Conservation (phyloP, 2,797 vertebrate species). For the Scarus forsteni region DNA sequence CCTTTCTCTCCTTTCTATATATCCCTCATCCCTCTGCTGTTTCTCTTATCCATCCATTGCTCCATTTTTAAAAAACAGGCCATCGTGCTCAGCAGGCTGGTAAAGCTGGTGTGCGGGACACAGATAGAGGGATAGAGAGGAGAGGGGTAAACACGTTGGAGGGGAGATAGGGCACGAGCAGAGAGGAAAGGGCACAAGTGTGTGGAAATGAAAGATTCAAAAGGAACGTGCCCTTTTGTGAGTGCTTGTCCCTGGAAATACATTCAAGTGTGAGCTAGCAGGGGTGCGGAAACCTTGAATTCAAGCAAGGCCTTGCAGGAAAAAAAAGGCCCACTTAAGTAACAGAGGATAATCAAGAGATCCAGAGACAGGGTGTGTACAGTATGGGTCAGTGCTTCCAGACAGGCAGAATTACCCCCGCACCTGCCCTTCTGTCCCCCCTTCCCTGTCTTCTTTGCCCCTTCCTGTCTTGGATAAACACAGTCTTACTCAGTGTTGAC, state of each 20-base stretch:
- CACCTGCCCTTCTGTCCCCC: constrained; percentile 68
- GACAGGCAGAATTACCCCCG: constrained; percentile 61
- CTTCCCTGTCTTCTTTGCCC: background rate
- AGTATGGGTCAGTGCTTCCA: constrained; percentile 59
- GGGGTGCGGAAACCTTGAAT: constrained; percentile 36
- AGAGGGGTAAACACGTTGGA: constrained; percentile 48
- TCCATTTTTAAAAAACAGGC: constrained; percentile 46
- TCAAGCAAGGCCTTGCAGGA: constrained; percentile 16
- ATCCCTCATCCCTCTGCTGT: constrained; percentile 63
- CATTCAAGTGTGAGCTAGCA: constrained; percentile 35
- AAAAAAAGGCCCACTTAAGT: constrained; percentile 10
- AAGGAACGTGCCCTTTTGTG: constrained; percentile 21
- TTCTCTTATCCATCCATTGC: constrained; percentile 69
- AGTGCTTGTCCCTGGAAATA: constrained; percentile 33
- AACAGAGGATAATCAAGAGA: constrained; percentile 37
- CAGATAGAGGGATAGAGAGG: constrained; percentile 74
- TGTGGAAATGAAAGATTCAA: constrained; percentile 49
- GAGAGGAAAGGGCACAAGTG: constrained; percentile 49
- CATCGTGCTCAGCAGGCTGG: constrained; percentile 67
- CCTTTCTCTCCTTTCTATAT: constrained; percentile 59
- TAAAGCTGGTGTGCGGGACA: constrained; percentile 68
- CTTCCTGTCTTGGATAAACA: constrained; percentile 58
- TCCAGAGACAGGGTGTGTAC: constrained; percentile 38
- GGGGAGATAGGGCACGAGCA: constrained; percentile 47
- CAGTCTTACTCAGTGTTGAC: constrained; percentile 70